These are phyloP conservation scores for Aphodius granarius DNA, from an alignment of 2,888 invertebrate species.

Conservation along the genomic window DNA sequence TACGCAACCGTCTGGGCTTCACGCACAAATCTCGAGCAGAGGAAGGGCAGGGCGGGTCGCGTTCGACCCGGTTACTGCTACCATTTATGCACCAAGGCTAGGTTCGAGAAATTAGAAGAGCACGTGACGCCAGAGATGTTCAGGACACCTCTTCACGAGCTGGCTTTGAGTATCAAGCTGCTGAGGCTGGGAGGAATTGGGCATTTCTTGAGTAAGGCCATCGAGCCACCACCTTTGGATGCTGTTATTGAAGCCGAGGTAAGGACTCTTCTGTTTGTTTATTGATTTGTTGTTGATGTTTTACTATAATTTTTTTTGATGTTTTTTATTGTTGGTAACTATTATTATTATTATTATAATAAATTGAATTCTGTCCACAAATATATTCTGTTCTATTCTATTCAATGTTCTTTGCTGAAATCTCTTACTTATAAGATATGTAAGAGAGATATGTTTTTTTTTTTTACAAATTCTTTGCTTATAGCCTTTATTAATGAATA, in stretches of 20 bases:
- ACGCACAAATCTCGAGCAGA: conserved; percentile 90
- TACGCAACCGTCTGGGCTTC: conserved; percentile 98
- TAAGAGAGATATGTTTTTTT: too few relatives aligned
- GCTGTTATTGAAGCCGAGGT: conserved; percentile 98
- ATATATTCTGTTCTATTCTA: too few relatives aligned
- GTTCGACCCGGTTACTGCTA: conserved; percentile 93
- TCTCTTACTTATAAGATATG: too few relatives aligned
- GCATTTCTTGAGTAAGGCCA: conserved; percentile 91
- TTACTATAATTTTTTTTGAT: too few relatives aligned
- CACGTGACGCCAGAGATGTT: conserved; percentile 98
- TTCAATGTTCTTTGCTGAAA: too few relatives aligned
- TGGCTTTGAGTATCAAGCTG: conserved; percentile 89
- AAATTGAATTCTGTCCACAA: too few relatives aligned
- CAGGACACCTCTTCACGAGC: conserved; percentile 93
- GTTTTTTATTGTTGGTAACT: too few relatives aligned
- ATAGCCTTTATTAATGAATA: background rate
- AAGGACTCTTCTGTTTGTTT: too few relatives aligned
- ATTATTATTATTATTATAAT: too few relatives aligned
- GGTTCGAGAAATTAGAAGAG: conserved; percentile 76
- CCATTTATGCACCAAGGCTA: conserved; percentile 81
- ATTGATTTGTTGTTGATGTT: background rate
- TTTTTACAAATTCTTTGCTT: too few relatives aligned
- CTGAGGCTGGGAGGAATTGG: conserved; percentile 89
- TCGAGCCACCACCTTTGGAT: conserved; percentile 96
- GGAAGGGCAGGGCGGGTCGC: conserved; percentile 91